Base-by-base conservation (phyloP, 2,888 invertebrate genomes). In the Cephonodes hylas region DNA sequence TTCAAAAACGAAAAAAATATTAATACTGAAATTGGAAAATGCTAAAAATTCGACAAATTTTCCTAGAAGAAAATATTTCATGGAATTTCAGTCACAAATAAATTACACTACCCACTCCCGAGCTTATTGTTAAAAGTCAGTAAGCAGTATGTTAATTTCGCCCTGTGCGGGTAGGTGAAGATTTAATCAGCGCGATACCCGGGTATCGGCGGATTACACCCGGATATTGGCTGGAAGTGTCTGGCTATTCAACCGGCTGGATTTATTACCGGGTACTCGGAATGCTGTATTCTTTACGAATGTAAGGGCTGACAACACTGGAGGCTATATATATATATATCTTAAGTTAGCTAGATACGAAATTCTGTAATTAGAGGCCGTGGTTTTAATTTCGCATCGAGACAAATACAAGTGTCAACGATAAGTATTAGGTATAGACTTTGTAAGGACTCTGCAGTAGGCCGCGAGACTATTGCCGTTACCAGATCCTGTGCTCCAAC, bases 121-220 rank as follows among this genome's bases (percentile, higher is more conserved):
- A 3, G 38, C 3, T 0, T 7, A 10, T 1, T 10, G 2, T 4
- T n/a, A 1, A 38, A 44, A 44, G 1, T 44, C 44, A 10, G 20
- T 23, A 23, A 27, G 34, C 13, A 46, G n/a, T 27, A 53, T 53
- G 48, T 25, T 27, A 53, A 53, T 53, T 38, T n/a, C 38, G 18
- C 53, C 31, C 18, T n/a, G 23, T 25, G 18, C 18, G 6, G 27
- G 68, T 70, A 67, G 69, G 62, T 44, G 45, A 38, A 38, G 38
- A 57, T 61, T 56, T 13, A 57, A 53, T 53, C 53, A 53, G 27
- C 45, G 45, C 31, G 18, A 18, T 15, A 27, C 27, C 48, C 31
- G 20, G 53, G 53, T 8, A 31, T 15, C 18, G 27, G 15, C 25
- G 53, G 53, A 31, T 53, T 53, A 53, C 53, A 8, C 53, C 53